phyloP scores from a whole-genome alignment of 1,140 invertebrate genomes.

The Galleria mellonella region DNA sequence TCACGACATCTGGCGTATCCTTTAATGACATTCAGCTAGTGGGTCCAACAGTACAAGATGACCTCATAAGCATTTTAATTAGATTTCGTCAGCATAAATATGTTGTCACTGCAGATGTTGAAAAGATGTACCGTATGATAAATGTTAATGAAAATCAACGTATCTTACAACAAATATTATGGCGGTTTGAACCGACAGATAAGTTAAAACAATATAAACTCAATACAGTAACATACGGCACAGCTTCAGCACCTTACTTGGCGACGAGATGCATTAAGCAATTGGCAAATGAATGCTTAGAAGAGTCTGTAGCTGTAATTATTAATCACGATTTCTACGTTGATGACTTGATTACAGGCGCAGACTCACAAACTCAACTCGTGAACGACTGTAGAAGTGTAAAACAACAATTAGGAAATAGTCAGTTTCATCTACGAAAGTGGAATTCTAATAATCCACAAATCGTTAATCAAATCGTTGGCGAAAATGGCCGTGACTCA shows the following conservation, averaged over 20 bases:
- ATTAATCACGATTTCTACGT: constrained; percentile 8
- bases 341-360: no score
- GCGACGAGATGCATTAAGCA: constrained; percentile 17
- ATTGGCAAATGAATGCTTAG: constrained; percentile 30
- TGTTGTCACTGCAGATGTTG: no score
- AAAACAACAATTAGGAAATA: no score
- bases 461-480: no score
- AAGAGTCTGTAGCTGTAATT: constrained; percentile 13
- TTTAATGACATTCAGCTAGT: constrained; percentile 44
- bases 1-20: constrained; percentile 26
- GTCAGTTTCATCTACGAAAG: no score
- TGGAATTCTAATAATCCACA: no score
- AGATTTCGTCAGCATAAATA: constrained; percentile 45
- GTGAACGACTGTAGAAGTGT: no score
- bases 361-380: no score
- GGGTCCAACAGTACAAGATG: constrained; percentile 51
- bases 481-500: no score
- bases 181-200: constrained; percentile 25
- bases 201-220: constrained; percentile 35
- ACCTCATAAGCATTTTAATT: constrained; percentile 50
- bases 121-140: constrained; percentile 61
- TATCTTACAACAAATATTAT: constrained; percentile 52
- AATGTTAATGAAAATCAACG: constrained; percentile 26
- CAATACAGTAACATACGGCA: no score
- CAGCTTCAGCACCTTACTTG: constrained; percentile 39